These are phyloP conservation scores for Diogma glabrata DNA, from an alignment of 2,888 invertebrate genomes.

Conservation along the genomic window DNA sequence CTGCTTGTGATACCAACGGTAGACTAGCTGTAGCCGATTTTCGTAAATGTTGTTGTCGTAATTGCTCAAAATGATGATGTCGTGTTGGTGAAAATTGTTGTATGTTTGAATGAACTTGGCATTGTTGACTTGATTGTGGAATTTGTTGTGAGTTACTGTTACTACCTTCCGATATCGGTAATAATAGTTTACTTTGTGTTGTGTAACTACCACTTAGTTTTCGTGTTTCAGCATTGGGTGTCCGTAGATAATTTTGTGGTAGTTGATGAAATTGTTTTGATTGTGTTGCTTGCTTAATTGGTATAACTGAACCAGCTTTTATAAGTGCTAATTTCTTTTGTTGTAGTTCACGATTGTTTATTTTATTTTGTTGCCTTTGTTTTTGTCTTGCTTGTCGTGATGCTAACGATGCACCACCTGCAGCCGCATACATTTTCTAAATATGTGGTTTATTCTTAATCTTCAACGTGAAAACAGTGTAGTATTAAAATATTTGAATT, in stretches of 20 bases:
- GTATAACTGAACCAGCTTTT: slow-evolving; percentile 30
- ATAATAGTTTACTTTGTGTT: slow-evolving; percentile 34
- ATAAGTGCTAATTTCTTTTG: slow-evolving; percentile 40
- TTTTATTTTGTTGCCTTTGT: slow-evolving; percentile 41
- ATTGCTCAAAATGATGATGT: slow-evolving; percentile 19
- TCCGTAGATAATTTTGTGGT: slow-evolving; percentile 37
- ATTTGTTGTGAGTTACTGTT: slow-evolving; percentile 14
- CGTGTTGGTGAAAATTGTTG: slow-evolving; percentile 13
- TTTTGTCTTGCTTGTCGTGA: slow-evolving; percentile 65
- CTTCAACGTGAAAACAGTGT: too few species aligned
- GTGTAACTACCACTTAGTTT: slow-evolving; percentile 32
- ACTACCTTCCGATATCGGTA: slow-evolving; percentile 36
- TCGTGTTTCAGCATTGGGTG: slow-evolving; percentile 31
- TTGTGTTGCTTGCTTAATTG: slow-evolving; percentile 27
- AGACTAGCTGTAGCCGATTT: slow-evolving; percentile 36
- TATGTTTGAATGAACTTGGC: slow-evolving; percentile 19
- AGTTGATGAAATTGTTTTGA: slow-evolving; percentile 46
- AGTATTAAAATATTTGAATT: too few species aligned
- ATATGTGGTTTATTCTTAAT: too few species aligned
- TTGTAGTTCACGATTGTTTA: slow-evolving; percentile 35
- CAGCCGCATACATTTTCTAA: slow-evolving; percentile 80
- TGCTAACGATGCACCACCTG: slow-evolving; percentile 77
- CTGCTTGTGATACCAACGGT: slow-evolving; percentile 34
- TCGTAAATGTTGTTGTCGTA: slow-evolving; percentile 29
- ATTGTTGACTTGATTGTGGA: background rate